These are phyloP conservation scores for Blomia tropicalis DNA, from an alignment of 2,888 invertebrate genomes.

Conservation along the genomic window DNA sequence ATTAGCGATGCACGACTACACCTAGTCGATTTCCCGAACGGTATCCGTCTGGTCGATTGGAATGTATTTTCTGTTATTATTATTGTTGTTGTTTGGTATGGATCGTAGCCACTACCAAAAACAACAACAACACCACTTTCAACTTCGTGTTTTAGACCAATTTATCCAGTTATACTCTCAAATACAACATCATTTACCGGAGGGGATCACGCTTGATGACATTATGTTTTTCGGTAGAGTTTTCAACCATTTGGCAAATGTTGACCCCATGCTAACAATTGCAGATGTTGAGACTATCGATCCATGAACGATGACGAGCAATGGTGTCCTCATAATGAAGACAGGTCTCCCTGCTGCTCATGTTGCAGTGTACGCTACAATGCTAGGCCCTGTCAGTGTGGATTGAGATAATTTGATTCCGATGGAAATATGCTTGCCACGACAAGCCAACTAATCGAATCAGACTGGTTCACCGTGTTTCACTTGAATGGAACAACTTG, in stretches of 20 bases:
- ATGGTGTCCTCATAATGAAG: too few relatives aligned
- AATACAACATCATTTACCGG: too few relatives aligned
- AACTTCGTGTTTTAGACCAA: slow-evolving; percentile 11
- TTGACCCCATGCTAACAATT: not conserved
- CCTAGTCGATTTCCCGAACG: slow-evolving; percentile 1
- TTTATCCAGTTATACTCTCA: not conserved
- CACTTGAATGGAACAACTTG: not conserved
- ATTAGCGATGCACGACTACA: slow-evolving; percentile 12
- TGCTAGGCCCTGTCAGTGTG: not conserved
- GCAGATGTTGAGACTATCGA: slow-evolving; percentile 7
- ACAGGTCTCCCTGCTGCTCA: not conserved
- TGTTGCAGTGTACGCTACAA: not conserved
- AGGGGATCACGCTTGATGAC: too few relatives aligned
- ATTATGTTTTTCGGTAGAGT: too few relatives aligned
- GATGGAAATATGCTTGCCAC: not conserved
- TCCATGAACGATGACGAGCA: not conserved
- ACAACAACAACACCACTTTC: too few relatives aligned
- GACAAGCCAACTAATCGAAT: slow-evolving; percentile 8
- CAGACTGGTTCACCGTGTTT: not conserved
- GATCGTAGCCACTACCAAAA: too few relatives aligned
- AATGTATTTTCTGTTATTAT: not conserved
- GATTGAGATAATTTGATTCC: not conserved
- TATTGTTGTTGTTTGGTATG: not conserved
- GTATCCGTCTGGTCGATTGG: not conserved
- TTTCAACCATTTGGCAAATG: too few relatives aligned